These are phyloP conservation scores for Aphrophora alni DNA, from an alignment of 2,888 invertebrate species.

Conservation along the genomic window DNA sequence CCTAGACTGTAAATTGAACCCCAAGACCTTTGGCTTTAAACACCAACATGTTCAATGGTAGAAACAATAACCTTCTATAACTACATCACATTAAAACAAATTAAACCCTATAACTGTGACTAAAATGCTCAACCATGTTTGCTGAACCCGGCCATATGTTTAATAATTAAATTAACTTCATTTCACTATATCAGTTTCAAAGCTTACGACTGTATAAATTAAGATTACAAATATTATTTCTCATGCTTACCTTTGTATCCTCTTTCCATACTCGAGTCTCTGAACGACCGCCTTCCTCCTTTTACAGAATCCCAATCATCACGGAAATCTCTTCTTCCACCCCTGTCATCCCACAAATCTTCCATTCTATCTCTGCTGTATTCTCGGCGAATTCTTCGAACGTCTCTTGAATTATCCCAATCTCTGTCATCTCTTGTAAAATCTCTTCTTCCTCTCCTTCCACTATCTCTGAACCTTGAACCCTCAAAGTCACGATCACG, in stretches of 20 bases:
- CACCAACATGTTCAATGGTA: too few species aligned
- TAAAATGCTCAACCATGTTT: too few species aligned
- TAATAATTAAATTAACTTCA: too few species aligned
- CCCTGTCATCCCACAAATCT: conserved; percentile 22
- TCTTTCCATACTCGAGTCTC: conserved; percentile 43
- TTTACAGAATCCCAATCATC: conserved; percentile 23
- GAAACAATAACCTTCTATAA: too few species aligned
- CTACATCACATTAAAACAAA: too few species aligned
- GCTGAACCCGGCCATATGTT: too few species aligned
- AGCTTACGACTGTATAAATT: too few species aligned
- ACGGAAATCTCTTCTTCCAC: neutral
- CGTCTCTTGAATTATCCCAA: conserved; percentile 57
- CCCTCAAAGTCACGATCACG: conserved; percentile 60
- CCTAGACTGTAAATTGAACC: too few species aligned
- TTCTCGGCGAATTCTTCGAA: conserved; percentile 58
- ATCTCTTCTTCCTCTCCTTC: conserved; percentile 2
- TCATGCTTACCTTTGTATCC: conserved; percentile 16
- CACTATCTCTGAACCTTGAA: neutral
- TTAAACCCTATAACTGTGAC: too few species aligned
- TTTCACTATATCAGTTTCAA: too few species aligned
- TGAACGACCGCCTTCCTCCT: conserved; percentile 2
- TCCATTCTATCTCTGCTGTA: conserved; percentile 56
- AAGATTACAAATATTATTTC: neutral
- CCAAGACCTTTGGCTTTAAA: too few species aligned
- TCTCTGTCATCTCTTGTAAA: conserved; percentile 10